These are phyloP conservation scores for Numenius arquata DNA, from an alignment of 2,113 vertebrate genomes.

Conservation along the genomic window DNA sequence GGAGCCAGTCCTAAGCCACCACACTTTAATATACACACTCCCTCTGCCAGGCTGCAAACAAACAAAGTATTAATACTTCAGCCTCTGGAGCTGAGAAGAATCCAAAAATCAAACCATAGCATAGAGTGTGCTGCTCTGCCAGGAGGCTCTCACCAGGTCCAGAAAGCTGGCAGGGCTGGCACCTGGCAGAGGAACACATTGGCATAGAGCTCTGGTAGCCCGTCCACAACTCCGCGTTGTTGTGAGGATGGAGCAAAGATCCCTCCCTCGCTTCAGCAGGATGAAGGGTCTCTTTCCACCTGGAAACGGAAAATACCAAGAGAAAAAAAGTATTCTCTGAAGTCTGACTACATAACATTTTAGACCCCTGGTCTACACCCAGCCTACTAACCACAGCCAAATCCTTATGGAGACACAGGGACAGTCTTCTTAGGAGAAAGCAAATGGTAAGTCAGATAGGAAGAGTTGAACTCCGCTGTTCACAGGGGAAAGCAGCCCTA, in stretches of 20 bases:
- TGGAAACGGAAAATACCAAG: not conserved
- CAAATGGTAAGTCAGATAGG: not conserved
- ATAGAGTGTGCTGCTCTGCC: not conserved
- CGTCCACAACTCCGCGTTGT: not conserved
- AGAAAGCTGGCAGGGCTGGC: not conserved
- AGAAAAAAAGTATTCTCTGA: not conserved
- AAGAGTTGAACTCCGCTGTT: not conserved
- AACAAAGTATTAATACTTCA: not conserved
- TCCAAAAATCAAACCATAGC: not conserved
- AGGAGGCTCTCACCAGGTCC: not conserved
- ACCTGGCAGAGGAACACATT: not conserved
- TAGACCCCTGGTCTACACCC: not conserved
- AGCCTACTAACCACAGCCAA: not conserved
- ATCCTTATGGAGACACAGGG: not conserved
- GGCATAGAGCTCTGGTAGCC: not conserved
- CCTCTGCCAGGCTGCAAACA: not conserved
- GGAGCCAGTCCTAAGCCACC: not conserved
- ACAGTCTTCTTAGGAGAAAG: not conserved
- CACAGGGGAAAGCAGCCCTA: not conserved
- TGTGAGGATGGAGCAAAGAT: not conserved
- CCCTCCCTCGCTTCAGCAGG: not conserved
- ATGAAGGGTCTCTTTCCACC: not conserved
- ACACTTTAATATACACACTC: not conserved
- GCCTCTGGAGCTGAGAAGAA: not conserved
- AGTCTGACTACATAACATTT: not conserved